Conservation (phyloP, 2,888 invertebrate species). For the Gastrophysa polygoni region DNA sequence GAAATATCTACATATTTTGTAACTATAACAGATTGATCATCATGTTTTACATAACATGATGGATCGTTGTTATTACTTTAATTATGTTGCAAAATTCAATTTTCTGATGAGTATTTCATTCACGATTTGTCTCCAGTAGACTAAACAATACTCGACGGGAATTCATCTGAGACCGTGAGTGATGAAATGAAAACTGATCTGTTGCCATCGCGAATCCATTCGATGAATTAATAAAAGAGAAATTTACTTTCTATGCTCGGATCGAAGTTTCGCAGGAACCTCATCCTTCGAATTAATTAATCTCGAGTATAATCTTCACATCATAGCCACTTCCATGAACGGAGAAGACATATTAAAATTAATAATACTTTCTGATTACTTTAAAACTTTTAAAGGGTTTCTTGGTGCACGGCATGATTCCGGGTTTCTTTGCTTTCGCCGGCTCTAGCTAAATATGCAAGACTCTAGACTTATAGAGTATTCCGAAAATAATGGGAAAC, state of each 20-base stretch:
- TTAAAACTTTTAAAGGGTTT: constrained; percentile 47
- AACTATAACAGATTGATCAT: too few relatives aligned
- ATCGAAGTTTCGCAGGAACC: background rate
- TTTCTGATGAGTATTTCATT: too few relatives aligned
- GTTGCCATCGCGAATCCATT: constrained; percentile 14
- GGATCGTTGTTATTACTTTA: too few relatives aligned
- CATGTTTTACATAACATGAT: too few relatives aligned
- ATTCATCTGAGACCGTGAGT: too few relatives aligned
- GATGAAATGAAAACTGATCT: too few relatives aligned
- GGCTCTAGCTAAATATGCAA: constrained; percentile 46
- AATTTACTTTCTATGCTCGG: background rate
- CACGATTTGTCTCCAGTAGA: too few relatives aligned
- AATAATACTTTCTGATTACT: constrained; percentile 53
- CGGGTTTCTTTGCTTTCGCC: constrained; percentile 11
- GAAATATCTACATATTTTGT: too few relatives aligned
- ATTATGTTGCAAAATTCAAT: too few relatives aligned
- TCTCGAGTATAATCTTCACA: constrained; percentile 45
- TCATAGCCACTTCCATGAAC: constrained; percentile 44
- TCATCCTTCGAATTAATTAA: constrained; percentile 44
- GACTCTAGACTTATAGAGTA: constrained; percentile 42
- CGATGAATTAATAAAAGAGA: background rate
- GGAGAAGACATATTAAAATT: constrained; percentile 50
- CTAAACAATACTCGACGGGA: too few relatives aligned
- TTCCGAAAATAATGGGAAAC: constrained; percentile 36
- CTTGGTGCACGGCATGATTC: constrained; percentile 17